These are phyloP conservation scores for Mionectes macconnelli DNA, from an alignment of 2,113 vertebrate genomes.

Conservation along the genomic window DNA sequence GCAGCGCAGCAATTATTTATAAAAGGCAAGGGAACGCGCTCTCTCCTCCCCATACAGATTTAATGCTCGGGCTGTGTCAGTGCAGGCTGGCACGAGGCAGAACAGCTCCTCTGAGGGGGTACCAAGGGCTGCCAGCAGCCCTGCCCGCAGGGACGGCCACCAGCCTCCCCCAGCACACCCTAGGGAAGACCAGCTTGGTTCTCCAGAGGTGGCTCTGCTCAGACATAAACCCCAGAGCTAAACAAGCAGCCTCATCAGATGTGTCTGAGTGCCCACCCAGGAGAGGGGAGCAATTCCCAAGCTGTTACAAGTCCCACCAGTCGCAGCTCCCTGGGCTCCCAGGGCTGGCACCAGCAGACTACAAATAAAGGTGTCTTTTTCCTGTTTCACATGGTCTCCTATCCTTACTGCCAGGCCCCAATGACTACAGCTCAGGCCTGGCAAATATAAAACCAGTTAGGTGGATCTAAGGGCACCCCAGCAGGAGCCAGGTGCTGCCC, in stretches of 20 bases:
- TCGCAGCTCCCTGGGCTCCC: background rate
- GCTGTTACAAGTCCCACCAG: background rate
- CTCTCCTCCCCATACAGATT: background rate
- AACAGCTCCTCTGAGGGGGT: background rate
- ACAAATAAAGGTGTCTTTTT: background rate
- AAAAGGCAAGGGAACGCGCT: background rate
- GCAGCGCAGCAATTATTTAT: slow-evolving; percentile 1
- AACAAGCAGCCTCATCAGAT: background rate
- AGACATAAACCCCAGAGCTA: background rate
- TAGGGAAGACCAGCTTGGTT: fast-evolving
- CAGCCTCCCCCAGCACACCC: background rate
- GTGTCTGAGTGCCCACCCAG: background rate
- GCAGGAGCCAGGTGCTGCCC: background rate
- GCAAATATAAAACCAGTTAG: background rate
- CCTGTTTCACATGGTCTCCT: fast-evolving
- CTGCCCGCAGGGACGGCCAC: fast-evolving
- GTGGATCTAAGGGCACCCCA: fast-evolving
- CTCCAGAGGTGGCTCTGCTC: background rate
- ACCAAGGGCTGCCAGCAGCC: background rate
- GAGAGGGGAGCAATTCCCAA: background rate
- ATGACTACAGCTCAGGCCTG: background rate
- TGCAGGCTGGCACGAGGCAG: background rate
- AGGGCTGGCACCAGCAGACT: background rate
- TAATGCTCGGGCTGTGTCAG: background rate
- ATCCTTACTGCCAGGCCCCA: fast-evolving